These are phyloP conservation scores for Nephrocerus scutellatus DNA, from an alignment of 2,888 invertebrate genomes.

Conservation along the genomic window DNA sequence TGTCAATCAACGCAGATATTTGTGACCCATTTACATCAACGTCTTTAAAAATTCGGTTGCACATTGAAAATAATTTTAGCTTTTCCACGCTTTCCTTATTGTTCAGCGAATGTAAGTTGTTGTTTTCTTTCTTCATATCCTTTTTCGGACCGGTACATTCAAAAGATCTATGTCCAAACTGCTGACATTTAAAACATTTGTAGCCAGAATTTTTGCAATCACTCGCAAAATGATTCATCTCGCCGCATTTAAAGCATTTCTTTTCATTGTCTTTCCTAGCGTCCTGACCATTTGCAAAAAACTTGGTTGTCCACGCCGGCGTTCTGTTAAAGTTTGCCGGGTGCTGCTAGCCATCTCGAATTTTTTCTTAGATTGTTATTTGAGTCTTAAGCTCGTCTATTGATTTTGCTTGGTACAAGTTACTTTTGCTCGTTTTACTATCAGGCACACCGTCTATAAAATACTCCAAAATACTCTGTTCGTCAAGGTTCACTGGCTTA, in stretches of 20 bases:
- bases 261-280: too few relatives aligned
- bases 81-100: too few relatives aligned
- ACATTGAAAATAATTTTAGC: not conserved
- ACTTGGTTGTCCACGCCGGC: too few relatives aligned
- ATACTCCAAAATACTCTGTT: constrained; percentile 15
- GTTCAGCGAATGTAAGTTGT: too few relatives aligned
- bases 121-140: too few relatives aligned
- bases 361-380: constrained; percentile 12
- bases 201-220: constrained; percentile 8
- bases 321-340: not conserved
- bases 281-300: too few relatives aligned
- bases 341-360: constrained; percentile 2
- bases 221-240: constrained; percentile 1
- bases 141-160: too few relatives aligned
- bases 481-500: constrained; percentile 12
- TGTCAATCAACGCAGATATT: constrained; percentile 16
- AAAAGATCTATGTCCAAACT: too few relatives aligned
- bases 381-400: constrained; percentile 7
- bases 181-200: too few relatives aligned
- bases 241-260: constrained; percentile 8
- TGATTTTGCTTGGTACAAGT: constrained; percentile 8
- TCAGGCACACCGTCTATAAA: constrained; percentile 13
- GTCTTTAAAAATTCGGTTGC: constrained; percentile 13
- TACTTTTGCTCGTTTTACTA: constrained; percentile 5
- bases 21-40: not conserved